A percentile compares a stretch with the other conserved stretches of the same genome.
Conservation (phyloP, 2,113 vertebrate species). For the Eubucco bourcierii region DNA sequence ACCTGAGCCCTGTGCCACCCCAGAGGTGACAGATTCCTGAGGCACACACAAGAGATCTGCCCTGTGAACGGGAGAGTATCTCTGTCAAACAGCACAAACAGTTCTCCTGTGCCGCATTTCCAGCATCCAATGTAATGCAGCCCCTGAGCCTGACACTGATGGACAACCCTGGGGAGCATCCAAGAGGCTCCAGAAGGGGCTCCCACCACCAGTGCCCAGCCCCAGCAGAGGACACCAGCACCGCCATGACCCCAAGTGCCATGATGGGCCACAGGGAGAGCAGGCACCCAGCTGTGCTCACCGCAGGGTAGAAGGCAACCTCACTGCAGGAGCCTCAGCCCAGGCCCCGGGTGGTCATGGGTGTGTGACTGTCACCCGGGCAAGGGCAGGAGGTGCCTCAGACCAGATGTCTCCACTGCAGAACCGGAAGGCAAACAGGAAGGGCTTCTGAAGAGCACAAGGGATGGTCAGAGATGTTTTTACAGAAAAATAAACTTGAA, state of each 20-base stretch:
- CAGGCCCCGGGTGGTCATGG: fast-evolving
- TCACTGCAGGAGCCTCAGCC: fast-evolving
- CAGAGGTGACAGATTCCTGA: background rate
- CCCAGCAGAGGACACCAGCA: background rate
- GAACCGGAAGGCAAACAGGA: background rate
- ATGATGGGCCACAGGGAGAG: background rate
- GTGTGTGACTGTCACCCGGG: fast-evolving
- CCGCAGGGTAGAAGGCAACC: fast-evolving
- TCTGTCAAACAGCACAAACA: background rate
- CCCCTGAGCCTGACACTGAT: fast-evolving
- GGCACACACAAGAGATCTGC: background rate
- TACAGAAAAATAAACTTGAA: background rate
- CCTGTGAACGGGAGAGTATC: background rate
- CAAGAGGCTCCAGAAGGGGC: fast-evolving
- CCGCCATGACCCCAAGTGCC: no score
- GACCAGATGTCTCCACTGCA: background rate
- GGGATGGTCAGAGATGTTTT: background rate
- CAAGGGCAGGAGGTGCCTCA: background rate
- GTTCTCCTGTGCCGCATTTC: fast-evolving
- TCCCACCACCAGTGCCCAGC: fast-evolving
- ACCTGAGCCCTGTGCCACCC: background rate
- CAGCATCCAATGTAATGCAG: fast-evolving
- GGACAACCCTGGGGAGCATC: fast-evolving
- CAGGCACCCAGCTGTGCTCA: fast-evolving
- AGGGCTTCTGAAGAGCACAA: background rate